These are phyloP conservation scores for Drosophila tristis DNA, from an alignment of 1,140 invertebrate genomes.

Conservation along the genomic window DNA sequence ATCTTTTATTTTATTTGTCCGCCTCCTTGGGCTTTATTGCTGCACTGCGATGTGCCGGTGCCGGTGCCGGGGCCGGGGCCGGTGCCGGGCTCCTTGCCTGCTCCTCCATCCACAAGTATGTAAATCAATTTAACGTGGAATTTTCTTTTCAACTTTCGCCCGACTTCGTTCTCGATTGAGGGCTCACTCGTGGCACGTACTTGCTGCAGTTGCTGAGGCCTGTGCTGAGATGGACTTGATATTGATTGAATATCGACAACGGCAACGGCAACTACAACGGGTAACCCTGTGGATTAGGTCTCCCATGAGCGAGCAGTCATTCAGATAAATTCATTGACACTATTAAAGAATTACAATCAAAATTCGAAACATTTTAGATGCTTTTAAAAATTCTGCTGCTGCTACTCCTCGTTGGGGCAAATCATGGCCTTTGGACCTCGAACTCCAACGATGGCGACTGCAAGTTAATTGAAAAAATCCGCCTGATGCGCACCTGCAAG, in stretches of 20 bases:
- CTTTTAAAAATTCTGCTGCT: no score
- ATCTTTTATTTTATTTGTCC: constrained; percentile 3
- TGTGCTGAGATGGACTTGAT: constrained; percentile 3
- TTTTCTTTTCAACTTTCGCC: constrained; percentile 44
- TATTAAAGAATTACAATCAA: no score
- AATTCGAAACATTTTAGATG: no score
- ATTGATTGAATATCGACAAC: constrained; percentile 11
- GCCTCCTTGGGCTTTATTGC: constrained; percentile 34
- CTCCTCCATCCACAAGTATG: constrained; percentile 30
- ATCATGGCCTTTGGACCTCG: neutral
- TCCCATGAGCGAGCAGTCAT: no score
- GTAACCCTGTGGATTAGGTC: no score
- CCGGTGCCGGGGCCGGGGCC: neutral
- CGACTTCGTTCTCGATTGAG: constrained; percentile 6
- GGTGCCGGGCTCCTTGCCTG: neutral
- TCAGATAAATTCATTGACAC: no score
- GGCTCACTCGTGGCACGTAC: constrained; percentile 11
- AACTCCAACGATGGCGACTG: neutral
- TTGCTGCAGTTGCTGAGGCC: constrained; percentile 17
- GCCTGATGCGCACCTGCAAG: constrained; percentile 1
- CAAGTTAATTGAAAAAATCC: neutral
- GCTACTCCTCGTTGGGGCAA: no score
- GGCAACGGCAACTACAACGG: no score
- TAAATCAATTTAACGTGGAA: constrained; percentile 60
- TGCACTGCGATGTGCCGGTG: constrained; percentile 19